Evolutionary conservation across 2,797 vertebrate genomes (phyloP), one percentile per base, ranked within the genome.

Genomic region (Tokudaia muenninki): DNA sequence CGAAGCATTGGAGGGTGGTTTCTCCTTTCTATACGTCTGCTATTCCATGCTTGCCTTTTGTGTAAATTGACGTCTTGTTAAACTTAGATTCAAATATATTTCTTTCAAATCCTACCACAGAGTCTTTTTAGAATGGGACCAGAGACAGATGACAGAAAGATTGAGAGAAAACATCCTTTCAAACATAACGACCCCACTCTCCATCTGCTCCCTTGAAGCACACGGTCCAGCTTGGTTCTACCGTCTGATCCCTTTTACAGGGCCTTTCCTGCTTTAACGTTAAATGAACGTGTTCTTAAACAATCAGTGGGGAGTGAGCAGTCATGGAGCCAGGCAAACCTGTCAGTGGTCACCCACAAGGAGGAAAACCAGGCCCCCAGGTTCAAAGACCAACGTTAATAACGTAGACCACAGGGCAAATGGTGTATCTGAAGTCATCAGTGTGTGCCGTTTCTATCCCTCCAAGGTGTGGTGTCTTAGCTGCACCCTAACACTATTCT

Each of bases 401-500:
- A 50, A 50, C 5, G 47, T 50, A 50, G 24, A 6, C 0, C 3
- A 29, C 10, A 12, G 52, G 29, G 52, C 14, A n/a, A 34, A 11
- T 0, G 3, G 1, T 0, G 5, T 1, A 0, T 0, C 34, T 0
- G 0, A 21, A 3, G 11, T 52, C 26, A 8, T 57, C 22, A 0
- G 0, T 5, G 8, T 12, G 16, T 34, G 10, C 34, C 72, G 10
- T 1, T 1, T 31, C 24, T 2, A 3, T 3, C 24, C 50, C 14
- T 4, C 21, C 6, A 3, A 29, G 52, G 13, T 2, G 10, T 0
- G 6, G 21, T 78, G n/a, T 37, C 29, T 19, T 0, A 22, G 4
- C 80, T 67, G 52, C 65, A 2, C 44, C 63, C 3, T 14, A 34
- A 9, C 3, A n/a, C 29, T 31, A 24, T 24, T 26, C 21, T 81